These are phyloP conservation scores for Rynchops niger DNA, from an alignment of 2,113 vertebrate genomes.

Conservation along the genomic window DNA sequence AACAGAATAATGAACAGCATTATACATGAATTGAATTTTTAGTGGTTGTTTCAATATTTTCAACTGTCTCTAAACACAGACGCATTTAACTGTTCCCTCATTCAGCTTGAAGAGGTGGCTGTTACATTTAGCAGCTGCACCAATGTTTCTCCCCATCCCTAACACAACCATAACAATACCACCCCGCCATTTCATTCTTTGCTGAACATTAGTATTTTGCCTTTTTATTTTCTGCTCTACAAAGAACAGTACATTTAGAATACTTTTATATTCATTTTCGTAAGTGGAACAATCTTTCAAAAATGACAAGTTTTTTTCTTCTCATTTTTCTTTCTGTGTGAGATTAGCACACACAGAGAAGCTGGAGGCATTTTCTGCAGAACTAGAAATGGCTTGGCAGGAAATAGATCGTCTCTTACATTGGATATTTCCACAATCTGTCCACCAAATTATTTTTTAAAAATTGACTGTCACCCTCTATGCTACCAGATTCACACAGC, in stretches of 20 bases:
- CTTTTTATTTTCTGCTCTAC: background rate
- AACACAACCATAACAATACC: background rate
- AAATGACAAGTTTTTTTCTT: background rate
- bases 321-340: background rate
- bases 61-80: background rate
- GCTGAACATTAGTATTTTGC: background rate
- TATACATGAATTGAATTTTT: background rate
- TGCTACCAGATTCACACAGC: background rate
- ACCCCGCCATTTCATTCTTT: background rate
- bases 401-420: background rate
- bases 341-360: background rate
- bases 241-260: background rate
- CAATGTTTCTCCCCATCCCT: background rate
- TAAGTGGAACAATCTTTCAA: conserved; percentile 12
- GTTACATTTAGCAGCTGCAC: background rate
- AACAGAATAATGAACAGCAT: background rate
- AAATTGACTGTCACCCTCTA: background rate
- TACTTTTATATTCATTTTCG: background rate
- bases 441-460: background rate
- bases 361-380: background rate
- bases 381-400: background rate
- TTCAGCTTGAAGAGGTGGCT: background rate
- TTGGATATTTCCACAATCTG: background rate
- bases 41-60: background rate
- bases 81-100: background rate